phyloP scores from a whole-genome alignment of 2,888 invertebrate genomes.

The Protodeltote pygarga region DNA sequence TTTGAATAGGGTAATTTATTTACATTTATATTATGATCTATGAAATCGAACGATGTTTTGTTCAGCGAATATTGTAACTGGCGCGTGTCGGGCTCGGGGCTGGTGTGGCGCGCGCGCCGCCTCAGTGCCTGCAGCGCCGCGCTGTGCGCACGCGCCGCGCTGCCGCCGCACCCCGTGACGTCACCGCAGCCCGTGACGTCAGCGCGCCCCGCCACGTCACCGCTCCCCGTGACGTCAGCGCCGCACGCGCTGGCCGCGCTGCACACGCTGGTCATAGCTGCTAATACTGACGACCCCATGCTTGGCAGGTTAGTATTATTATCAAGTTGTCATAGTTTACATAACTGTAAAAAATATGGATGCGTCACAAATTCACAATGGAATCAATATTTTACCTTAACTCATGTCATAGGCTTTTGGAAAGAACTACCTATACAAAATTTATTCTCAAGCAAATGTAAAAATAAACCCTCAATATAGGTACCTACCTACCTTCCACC shows the following conservation, averaged over 20 bases:
- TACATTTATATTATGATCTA: neutral
- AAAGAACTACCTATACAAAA: too few species aligned
- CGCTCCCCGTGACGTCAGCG: slow-evolving; percentile 53
- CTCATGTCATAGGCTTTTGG: too few species aligned
- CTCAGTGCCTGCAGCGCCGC: slow-evolving; percentile 83
- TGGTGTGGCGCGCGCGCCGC: slow-evolving; percentile 89
- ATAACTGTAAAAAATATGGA: too few species aligned
- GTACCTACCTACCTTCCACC: neutral
- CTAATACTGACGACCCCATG: slow-evolving; percentile 68
- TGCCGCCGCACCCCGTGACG: slow-evolving; percentile 62
- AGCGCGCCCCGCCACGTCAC: slow-evolving; percentile 59
- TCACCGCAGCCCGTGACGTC: slow-evolving; percentile 83
- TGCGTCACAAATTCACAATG: too few species aligned
- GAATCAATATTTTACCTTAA: too few species aligned
- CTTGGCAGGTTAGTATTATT: slow-evolving; percentile 92
- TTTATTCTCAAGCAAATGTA: too few species aligned
- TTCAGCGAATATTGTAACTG: slow-evolving; percentile 93
- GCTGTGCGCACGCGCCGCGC: slow-evolving; percentile 74
- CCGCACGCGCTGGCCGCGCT: slow-evolving; percentile 55
- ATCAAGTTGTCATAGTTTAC: too few species aligned
- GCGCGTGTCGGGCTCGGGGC: slow-evolving; percentile 88
- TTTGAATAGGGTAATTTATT: too few species aligned
- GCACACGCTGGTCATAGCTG: slow-evolving; percentile 63
- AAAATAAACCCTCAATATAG: neutral
- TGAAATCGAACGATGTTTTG: neutral